phyloP scores from a whole-genome alignment of 2,888 invertebrate species.

The Bhutanitis thaidina region DNA sequence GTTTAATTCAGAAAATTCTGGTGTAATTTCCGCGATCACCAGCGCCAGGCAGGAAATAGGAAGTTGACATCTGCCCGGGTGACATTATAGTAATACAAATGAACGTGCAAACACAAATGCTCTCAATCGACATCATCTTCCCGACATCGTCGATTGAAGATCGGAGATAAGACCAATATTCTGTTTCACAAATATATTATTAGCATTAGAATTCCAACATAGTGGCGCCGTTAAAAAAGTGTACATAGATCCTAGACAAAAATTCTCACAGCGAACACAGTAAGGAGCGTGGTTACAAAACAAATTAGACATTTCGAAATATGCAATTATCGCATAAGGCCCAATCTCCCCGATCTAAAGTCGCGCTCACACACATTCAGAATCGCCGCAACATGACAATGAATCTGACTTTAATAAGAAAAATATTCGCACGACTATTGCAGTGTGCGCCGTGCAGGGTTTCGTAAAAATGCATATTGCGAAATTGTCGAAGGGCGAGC shows the following conservation, averaged over 20 bases:
- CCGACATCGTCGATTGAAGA: too few relatives aligned
- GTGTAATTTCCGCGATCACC: too few relatives aligned
- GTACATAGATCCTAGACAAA: slow-evolving; percentile 8
- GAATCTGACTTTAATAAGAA: slow-evolving; percentile 56
- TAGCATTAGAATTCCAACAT: neutral
- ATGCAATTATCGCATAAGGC: slow-evolving; percentile 37
- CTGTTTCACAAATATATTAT: too few relatives aligned
- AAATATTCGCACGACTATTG: slow-evolving; percentile 61
- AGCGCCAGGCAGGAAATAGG: too few relatives aligned
- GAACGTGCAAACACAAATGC: too few relatives aligned
- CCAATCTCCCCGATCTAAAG: slow-evolving; percentile 37
- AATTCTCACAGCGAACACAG: slow-evolving; percentile 23
- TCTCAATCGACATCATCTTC: too few relatives aligned
- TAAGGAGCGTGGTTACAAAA: slow-evolving; percentile 18
- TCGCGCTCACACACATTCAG: slow-evolving; percentile 9
- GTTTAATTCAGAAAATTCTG: too few relatives aligned
- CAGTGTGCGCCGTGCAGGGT: slow-evolving; percentile 32
- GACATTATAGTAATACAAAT: too few relatives aligned
- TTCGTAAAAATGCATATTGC: slow-evolving; percentile 51
- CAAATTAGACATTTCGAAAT: slow-evolving; percentile 45
- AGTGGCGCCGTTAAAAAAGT: too few relatives aligned
- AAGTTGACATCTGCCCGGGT: too few relatives aligned
- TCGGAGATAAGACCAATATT: too few relatives aligned
- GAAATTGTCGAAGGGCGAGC: slow-evolving; percentile 49
- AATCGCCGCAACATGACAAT: slow-evolving; percentile 52